These are phyloP conservation scores for Holothuria glaberrima DNA, from an alignment of 35 echinoderm and acorn worm genomes.

Conservation along the genomic window DNA sequence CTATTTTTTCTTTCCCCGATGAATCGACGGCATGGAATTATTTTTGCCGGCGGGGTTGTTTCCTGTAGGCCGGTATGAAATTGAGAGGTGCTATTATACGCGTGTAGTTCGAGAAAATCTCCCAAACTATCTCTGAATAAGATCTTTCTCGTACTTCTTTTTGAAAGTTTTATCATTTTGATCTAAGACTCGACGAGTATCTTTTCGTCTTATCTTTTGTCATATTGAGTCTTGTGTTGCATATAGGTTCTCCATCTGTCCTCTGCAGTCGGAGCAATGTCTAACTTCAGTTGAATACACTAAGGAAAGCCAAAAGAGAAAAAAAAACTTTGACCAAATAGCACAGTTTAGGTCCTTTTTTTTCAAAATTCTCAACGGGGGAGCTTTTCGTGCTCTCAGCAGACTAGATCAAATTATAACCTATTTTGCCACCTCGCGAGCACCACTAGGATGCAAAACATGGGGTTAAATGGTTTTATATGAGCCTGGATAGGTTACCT, in stretches of 20 bases:
- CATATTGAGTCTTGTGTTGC: not conserved
- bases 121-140: too few relatives aligned
- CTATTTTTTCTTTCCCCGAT: not conserved
- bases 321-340: slow-evolving; percentile 21
- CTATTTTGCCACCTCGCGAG: slow-evolving; percentile 14
- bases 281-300: not conserved
- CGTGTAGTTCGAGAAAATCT: too few relatives aligned
- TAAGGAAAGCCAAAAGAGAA: not conserved
- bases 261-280: not conserved
- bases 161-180: too few relatives aligned
- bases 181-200: not conserved
- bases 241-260: not conserved
- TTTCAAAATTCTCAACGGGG: slow-evolving; percentile 1
- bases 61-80: too few relatives aligned
- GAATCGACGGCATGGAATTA: not conserved
- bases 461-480: slow-evolving; percentile 44
- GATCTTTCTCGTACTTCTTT: too few relatives aligned
- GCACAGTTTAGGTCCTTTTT: slow-evolving; percentile 6
- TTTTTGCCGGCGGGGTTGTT: slow-evolving; percentile 15
- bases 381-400: not conserved
- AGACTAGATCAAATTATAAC: slow-evolving; percentile 17
- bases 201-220: not conserved
- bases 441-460: not conserved
- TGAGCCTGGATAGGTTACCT: not conserved
- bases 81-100: too few relatives aligned